A percentile compares a stretch with the other conserved stretches of the same genome.
Evolutionary conservation across 1,140 invertebrate genomes (phyloP).

Genomic region (Micrasema minimum): DNA sequence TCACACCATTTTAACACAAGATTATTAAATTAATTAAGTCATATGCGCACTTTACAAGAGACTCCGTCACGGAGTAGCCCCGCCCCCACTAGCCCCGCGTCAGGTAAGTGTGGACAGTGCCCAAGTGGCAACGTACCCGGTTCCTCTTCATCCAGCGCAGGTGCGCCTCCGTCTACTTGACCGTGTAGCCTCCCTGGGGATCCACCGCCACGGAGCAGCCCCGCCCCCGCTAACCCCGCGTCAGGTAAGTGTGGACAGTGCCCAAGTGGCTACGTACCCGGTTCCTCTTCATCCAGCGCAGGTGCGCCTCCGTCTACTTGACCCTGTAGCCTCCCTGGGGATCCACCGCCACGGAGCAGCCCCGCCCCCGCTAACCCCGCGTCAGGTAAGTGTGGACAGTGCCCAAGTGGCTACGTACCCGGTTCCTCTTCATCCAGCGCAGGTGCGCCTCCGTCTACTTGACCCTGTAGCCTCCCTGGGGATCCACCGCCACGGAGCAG

Average conservation of each 20-base stretch:
- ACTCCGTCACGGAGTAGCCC: conserved; percentile 76
- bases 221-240: conserved; percentile 61
- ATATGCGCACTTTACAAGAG: no score
- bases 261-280: no score
- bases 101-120: no score
- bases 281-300: not conserved
- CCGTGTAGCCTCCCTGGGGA: conserved; percentile 70
- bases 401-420: conserved; percentile 70
- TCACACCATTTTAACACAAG: no score
- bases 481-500: conserved; percentile 77
- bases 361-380: not conserved
- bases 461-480: conserved; percentile 71
- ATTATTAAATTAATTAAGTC: no score
- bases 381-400: not conserved
- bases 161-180: conserved; percentile 66
- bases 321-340: not conserved
- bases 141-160: conserved; percentile 85
- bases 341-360: not conserved
- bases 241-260: no score
- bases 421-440: conserved; percentile 85
- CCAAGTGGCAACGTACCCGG: conserved; percentile 73
- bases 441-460: conserved; percentile 67
- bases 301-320: not conserved
- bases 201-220: conserved; percentile 78
- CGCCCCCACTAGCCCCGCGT: conserved; percentile 60